Conservation (phyloP, 2,888 invertebrate genomes). For the Xestia xanthographa region DNA sequence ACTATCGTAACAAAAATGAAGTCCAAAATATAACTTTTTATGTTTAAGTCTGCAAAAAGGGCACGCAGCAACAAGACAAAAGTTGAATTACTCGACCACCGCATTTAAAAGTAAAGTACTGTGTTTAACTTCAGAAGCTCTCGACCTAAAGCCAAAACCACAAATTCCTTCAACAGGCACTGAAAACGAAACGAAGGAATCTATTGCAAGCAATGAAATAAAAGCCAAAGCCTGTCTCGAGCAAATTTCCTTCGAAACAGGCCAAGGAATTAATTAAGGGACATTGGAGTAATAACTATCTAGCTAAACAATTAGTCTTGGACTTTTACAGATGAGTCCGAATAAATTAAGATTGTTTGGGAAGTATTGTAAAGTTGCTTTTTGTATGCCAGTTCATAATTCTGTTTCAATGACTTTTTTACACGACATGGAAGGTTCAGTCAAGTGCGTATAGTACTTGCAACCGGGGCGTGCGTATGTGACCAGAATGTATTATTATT, state of each 20-base stretch:
- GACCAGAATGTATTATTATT: background rate
- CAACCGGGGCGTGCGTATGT: too few relatives aligned
- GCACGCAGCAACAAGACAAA: background rate
- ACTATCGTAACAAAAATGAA: background rate
- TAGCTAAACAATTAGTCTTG: conserved; percentile 47
- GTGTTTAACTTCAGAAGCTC: background rate
- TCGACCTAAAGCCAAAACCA: conserved; percentile 14
- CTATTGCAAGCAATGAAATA: conserved; percentile 50
- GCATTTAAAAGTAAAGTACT: conserved; percentile 9
- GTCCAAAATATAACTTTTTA: background rate
- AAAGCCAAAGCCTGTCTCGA: conserved; percentile 37
- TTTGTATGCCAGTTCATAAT: conserved; percentile 10
- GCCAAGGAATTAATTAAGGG: conserved; percentile 50
- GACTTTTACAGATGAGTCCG: conserved; percentile 43
- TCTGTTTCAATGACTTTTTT: background rate
- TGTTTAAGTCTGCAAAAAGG: background rate
- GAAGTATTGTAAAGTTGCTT: conserved; percentile 26
- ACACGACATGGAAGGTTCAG: background rate
- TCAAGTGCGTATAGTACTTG: background rate
- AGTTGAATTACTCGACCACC: background rate
- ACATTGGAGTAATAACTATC: conserved; percentile 53
- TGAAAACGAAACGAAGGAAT: conserved; percentile 42
- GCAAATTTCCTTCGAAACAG: conserved; percentile 53
- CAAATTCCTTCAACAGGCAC: conserved; percentile 23
- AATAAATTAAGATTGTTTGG: conserved; percentile 49